Percentiles rank a stretch among this genome's conserved stretches.
Conservation (phyloP, 1,140 invertebrate genomes). For the Zaprionus ornatus region DNA sequence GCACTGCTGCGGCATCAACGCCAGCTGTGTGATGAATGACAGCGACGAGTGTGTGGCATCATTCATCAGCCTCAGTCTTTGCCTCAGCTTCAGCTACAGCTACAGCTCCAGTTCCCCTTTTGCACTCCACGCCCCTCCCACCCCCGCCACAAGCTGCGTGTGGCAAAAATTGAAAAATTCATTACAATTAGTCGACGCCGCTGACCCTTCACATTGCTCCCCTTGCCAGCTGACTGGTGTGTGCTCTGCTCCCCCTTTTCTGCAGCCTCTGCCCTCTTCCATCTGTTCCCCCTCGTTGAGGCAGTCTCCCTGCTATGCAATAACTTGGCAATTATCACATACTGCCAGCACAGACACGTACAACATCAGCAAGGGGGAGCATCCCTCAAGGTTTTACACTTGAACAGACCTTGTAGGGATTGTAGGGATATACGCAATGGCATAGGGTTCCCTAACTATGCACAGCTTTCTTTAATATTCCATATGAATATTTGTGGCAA, state of each 20-base stretch:
- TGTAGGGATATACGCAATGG: background rate
- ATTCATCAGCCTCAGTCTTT: conserved; percentile 63
- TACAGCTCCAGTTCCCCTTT: background rate
- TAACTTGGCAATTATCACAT: conserved; percentile 71
- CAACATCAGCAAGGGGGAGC: conserved; percentile 38
- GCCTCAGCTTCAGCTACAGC: background rate
- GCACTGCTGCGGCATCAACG: conserved; percentile 27
- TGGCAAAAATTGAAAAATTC: conserved; percentile 73
- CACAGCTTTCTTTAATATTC: too few relatives aligned
- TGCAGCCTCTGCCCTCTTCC: background rate
- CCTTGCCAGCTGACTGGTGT: background rate
- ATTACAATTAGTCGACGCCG: conserved; percentile 75
- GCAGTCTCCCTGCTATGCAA: conserved; percentile 18
- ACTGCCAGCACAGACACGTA: conserved; percentile 25
- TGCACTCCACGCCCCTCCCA: background rate
- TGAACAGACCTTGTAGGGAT: background rate
- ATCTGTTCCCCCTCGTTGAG: background rate
- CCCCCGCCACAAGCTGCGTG: conserved; percentile 3
- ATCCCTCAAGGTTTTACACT: conserved; percentile 1
- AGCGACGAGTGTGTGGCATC: conserved; percentile 70
- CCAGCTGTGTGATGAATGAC: conserved; percentile 70
- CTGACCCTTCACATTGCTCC: conserved; percentile 13
- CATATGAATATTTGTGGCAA: too few relatives aligned
- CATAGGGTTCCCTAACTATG: background rate
- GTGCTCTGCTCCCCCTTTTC: background rate